Evolutionary conservation across 2,113 vertebrate genomes (phyloP).

Genomic region (Ceyx melanurus): DNA sequence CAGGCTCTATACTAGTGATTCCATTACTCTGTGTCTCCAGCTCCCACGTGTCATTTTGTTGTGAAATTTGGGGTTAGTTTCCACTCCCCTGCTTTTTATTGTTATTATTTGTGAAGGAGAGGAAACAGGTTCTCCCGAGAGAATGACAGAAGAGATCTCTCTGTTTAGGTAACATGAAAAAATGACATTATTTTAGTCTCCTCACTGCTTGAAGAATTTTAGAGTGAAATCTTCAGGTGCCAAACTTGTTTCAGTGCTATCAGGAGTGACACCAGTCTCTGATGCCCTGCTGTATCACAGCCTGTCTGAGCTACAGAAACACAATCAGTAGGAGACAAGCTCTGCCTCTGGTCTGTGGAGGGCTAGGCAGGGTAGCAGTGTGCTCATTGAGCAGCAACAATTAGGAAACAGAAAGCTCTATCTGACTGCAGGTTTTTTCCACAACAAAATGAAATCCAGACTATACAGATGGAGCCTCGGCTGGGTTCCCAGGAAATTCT

Average conservation of each 20-base stretch:
- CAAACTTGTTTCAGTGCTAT: accelerated
- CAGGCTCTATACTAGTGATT: accelerated
- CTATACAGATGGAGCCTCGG: constrained; percentile 31
- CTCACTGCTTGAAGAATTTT: neutral
- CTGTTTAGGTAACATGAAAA: neutral
- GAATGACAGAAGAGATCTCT: neutral
- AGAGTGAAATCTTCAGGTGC: neutral
- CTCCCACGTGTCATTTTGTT: neutral
- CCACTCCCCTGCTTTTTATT: neutral
- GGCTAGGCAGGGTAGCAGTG: neutral
- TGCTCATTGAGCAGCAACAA: neutral
- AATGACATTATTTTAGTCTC: neutral
- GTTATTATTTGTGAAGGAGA: neutral
- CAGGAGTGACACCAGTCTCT: neutral
- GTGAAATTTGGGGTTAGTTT: neutral
- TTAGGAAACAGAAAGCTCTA: neutral
- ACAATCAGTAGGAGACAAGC: neutral
- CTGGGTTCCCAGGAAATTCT: constrained; percentile 34
- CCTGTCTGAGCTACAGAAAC: neutral
- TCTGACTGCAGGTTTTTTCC: constrained; percentile 13
- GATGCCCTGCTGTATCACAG: too few relatives aligned
- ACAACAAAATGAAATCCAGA: neutral
- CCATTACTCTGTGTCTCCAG: neutral
- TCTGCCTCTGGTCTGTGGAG: neutral
- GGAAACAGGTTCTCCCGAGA: neutral